Evolutionary conservation across 2,113 vertebrate genomes (phyloP).

Genomic region (Brachyhypopomus gauderio): DNA sequence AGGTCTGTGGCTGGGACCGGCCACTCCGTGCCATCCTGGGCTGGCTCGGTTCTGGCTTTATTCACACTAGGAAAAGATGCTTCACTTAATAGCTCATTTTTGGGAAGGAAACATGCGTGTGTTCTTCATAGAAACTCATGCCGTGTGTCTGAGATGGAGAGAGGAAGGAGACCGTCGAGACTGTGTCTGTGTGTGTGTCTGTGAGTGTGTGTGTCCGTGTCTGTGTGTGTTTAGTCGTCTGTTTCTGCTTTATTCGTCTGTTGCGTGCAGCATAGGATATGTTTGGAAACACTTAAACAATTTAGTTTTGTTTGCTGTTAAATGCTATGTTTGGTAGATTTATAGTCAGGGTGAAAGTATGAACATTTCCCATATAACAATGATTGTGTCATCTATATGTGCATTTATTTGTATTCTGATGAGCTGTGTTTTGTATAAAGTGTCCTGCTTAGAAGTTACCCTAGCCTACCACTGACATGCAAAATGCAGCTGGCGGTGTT

Average conservation of each 20-base stretch:
- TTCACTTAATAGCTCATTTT: not conserved
- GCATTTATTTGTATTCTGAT: slow-evolving; percentile 30
- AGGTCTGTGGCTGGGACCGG: slow-evolving; percentile 37
- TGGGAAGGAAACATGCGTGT: no score
- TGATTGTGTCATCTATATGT: not conserved
- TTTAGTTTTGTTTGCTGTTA: slow-evolving; percentile 12
- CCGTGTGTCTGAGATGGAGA: not conserved
- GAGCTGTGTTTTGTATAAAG: slow-evolving; percentile 26
- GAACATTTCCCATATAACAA: no score
- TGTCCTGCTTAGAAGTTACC: slow-evolving; percentile 12
- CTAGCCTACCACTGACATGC: slow-evolving; percentile 57
- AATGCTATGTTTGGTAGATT: no score
- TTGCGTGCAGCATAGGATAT: no score
- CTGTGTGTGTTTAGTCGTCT: not conserved
- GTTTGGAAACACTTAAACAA: not conserved
- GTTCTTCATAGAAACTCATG: no score
- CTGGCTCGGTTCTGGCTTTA: slow-evolving; percentile 16
- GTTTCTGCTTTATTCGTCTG: no score
- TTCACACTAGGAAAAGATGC: slow-evolving; percentile 29
- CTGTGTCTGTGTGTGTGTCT: no score
- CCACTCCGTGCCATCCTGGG: not conserved
- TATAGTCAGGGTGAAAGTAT: no score
- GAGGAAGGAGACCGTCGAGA: not conserved
- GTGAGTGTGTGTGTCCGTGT: not conserved
- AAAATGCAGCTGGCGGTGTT: slow-evolving; percentile 29